Percentiles rank a stretch among this genome's conserved stretches.
phyloP scores from a whole-genome alignment of 2,797 vertebrate species.

The Brachyalestes nurse region DNA sequence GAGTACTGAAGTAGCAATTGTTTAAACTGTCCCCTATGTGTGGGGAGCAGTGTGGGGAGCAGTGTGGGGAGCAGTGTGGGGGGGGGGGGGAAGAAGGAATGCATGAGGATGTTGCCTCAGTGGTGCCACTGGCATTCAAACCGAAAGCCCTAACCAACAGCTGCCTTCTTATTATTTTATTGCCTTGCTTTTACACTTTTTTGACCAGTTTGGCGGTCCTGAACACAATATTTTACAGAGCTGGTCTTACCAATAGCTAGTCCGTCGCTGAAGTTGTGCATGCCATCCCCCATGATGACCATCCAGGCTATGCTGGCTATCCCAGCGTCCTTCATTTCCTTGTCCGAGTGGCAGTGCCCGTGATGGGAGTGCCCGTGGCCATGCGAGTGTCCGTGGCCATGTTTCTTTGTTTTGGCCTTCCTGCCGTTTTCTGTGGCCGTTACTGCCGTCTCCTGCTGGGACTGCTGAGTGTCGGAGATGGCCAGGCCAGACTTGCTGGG shows the following conservation, averaged over 20 bases:
- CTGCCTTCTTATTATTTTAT: neutral
- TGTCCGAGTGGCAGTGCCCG: slow-evolving; percentile 94
- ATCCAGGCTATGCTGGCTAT: slow-evolving; percentile 99
- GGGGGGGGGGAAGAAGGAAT: too few species aligned
- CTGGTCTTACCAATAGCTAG: slow-evolving; percentile 90
- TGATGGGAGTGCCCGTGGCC: slow-evolving; percentile 91
- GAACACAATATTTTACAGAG: neutral
- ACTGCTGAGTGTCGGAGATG: neutral
- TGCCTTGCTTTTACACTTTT: neutral
- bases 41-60: too few species aligned
- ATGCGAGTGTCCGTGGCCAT: slow-evolving; percentile 78
- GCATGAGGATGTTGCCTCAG: too few species aligned
- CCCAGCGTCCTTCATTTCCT: slow-evolving; percentile 95
- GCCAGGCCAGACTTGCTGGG: slow-evolving; percentile 79
- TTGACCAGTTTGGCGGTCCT: neutral
- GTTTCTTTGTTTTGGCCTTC: slow-evolving; percentile 77
- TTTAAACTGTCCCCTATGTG: too few species aligned
- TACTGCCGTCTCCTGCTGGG: slow-evolving; percentile 20
- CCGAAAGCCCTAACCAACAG: too few species aligned
- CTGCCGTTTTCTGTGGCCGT: slow-evolving; percentile 61
- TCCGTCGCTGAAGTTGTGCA: slow-evolving; percentile 99
- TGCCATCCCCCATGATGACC: slow-evolving; percentile 99
- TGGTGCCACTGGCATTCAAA: too few species aligned
- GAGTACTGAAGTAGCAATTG: too few species aligned
- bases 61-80: too few species aligned